Evolutionary conservation across 2,113 vertebrate species (phyloP).

Genomic region (Nibea coibor): DNA sequence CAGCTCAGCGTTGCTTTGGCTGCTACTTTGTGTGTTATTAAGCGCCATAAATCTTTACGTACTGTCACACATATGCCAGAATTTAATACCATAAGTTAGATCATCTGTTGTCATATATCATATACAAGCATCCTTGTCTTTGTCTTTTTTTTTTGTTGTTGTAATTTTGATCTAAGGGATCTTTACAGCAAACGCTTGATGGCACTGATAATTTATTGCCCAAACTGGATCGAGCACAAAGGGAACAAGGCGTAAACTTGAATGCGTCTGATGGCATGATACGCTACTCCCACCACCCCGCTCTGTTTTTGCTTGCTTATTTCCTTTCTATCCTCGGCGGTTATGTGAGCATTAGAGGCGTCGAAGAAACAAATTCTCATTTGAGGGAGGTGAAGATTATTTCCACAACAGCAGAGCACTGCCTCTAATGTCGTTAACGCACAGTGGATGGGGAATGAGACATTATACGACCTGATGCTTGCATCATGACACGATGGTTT

Average conservation of each 20-base stretch:
- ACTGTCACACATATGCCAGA: slow-evolving; percentile 1
- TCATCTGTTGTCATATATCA: neutral
- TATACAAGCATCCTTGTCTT: neutral
- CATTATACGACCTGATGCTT: slow-evolving; percentile 34
- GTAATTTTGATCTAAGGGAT: neutral
- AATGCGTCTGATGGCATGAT: slow-evolving; percentile 16
- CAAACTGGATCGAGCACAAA: slow-evolving; percentile 5
- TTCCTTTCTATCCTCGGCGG: slow-evolving; percentile 3
- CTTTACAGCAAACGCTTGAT: neutral
- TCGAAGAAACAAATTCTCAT: slow-evolving; percentile 26
- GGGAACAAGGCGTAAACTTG: slow-evolving; percentile 2
- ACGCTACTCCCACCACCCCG: neutral
- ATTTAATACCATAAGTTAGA: neutral
- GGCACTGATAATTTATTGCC: slow-evolving; percentile 3
- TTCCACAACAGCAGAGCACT: slow-evolving; percentile 43
- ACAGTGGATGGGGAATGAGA: slow-evolving; percentile 49
- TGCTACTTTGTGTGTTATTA: slow-evolving; percentile 1
- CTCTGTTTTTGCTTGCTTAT: slow-evolving; percentile 9
- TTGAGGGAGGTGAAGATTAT: slow-evolving; percentile 36
- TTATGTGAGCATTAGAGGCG: slow-evolving; percentile 1
- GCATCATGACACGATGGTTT: slow-evolving; percentile 43
- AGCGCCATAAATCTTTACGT: neutral
- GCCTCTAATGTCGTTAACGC: slow-evolving; percentile 35
- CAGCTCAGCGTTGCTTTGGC: neutral
- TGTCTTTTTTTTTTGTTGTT: neutral